Evolutionary conservation across 2,113 vertebrate genomes (phyloP).

Genomic region (Oxyura jamaicensis): DNA sequence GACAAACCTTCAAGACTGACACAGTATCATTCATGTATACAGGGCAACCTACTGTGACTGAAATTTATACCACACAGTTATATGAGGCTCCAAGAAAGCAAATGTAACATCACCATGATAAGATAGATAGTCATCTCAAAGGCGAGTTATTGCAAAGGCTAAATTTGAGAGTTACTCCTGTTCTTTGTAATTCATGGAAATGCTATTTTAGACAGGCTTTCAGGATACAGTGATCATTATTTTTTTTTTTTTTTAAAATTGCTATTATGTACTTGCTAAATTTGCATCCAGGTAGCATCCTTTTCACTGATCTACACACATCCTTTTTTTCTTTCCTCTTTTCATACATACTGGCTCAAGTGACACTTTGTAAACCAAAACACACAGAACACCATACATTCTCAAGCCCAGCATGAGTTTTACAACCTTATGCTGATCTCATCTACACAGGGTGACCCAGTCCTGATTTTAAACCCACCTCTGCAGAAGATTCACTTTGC

Average conservation of each 20-base stretch:
- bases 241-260: background rate
- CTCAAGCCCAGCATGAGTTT: background rate
- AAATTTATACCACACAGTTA: background rate
- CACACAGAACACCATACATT: background rate
- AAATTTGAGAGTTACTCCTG: background rate
- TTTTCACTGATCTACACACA: background rate
- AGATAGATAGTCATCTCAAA: background rate
- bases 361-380: background rate
- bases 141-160: background rate
- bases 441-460: background rate
- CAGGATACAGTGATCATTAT: background rate
- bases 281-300: background rate
- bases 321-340: background rate
- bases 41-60: background rate
- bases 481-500: background rate
- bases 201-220: background rate
- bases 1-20: background rate
- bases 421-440: background rate
- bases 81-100: background rate
- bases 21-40: background rate
- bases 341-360: background rate
- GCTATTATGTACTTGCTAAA: background rate
- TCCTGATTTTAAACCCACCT: background rate
- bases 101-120: background rate
- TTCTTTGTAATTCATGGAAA: background rate